Evolutionary conservation across 2,113 vertebrate species (phyloP), one percentile per base, ranked within the genome.

Genomic region (Columba livia): DNA sequence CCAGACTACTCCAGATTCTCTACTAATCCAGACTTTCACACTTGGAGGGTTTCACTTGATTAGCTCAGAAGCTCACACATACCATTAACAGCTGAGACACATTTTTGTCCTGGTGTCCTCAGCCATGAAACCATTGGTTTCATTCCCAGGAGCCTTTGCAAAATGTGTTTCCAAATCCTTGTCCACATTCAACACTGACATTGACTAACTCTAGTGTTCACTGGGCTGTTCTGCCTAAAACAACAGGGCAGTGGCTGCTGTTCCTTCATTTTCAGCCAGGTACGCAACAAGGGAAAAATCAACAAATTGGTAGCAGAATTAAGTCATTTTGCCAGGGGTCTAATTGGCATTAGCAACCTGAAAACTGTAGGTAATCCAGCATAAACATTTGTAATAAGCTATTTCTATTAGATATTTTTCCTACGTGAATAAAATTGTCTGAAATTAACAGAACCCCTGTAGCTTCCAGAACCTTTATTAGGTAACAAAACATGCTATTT

Each of bases 401-500:
- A 60, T 34, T 80, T 47, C 29, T 80, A 26, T 50, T 79, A 85
- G n/a, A 8, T 83, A 69, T 70, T 93, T 83, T 85, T 64, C 54
- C 23, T 28, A 28, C 12, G 61, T 65, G 48, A 85, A 84, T 48
- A 79, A 65, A 81, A 77, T 66, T 54, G 65, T 56, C 69, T 93
- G 85, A 90, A 93, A 92, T 92, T 93, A 93, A 70, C 50, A 69
- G 42, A 89, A 85, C 14, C 7, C n/a, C 74, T 88, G 54, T 47
- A 62, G 89, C n/a, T 91, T 81, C 21, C 77, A 90, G 34, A 87
- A 60, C 58, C 38, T 86, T 86, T 80, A 91, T 84, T 94, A 91
- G 12, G 86, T 82, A 93, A 92, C 29, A 16, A 88, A 93, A 93
- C 65, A 48, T 69, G 60, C 36, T 67, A 80, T 96, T 95, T 94